A percentile compares a stretch with the other conserved stretches of the same genome.
phyloP scores from a whole-genome alignment of 2,888 invertebrate genomes.

The Lasioglossum malachurum region DNA sequence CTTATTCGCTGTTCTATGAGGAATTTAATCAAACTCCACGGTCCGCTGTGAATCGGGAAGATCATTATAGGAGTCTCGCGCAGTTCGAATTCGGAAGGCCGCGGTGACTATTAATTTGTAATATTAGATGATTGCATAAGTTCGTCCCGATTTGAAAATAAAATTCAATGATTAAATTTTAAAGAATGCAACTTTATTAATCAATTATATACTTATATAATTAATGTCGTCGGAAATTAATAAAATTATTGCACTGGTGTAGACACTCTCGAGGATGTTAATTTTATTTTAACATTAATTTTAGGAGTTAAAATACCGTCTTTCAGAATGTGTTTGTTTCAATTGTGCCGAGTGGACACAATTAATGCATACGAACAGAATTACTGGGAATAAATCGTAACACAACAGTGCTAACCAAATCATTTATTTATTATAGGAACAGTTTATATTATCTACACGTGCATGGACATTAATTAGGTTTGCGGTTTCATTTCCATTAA shows the following conservation, averaged over 20 bases:
- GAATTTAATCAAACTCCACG: conserved; percentile 4
- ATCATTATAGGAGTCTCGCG: not conserved
- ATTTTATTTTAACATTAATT: not conserved
- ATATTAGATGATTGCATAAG: too few relatives aligned
- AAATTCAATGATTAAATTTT: too few relatives aligned
- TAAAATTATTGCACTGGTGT: not conserved
- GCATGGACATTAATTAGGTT: not conserved
- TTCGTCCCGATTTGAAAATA: too few relatives aligned
- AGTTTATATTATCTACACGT: not conserved
- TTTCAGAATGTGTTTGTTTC: not conserved
- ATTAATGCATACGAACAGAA: not conserved
- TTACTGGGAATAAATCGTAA: not conserved
- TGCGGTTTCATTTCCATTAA: not conserved
- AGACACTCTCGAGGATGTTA: not conserved
- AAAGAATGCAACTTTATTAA: too few relatives aligned
- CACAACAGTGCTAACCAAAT: not conserved
- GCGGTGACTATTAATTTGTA: not conserved
- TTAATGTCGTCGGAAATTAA: not conserved
- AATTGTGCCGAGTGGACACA: not conserved
- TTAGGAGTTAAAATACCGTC: not conserved
- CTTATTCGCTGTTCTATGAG: not conserved
- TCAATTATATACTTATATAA: too few relatives aligned
- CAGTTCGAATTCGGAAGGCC: not conserved
- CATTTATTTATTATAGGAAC: not conserved
- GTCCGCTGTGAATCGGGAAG: not conserved